Conservation (phyloP, 2,113 vertebrate genomes). For the Daphoenositta chrysoptera region DNA sequence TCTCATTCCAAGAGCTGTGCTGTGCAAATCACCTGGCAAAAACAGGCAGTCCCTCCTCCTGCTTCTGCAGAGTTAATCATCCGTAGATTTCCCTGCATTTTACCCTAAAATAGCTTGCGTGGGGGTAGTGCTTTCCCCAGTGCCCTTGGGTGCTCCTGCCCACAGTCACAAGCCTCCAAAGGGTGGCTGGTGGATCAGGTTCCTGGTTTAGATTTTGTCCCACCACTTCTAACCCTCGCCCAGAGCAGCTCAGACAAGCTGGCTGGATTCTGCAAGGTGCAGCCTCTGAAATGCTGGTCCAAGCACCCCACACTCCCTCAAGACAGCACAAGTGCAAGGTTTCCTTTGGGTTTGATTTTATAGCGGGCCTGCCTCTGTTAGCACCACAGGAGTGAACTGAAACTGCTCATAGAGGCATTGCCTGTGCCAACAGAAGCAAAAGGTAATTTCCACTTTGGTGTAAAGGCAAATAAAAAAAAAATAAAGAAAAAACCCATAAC, state of each 20-base stretch:
- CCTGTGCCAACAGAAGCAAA: not conserved
- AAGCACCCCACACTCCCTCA: not conserved
- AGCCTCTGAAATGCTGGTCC: not conserved
- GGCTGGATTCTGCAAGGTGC: not conserved
- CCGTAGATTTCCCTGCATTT: not conserved
- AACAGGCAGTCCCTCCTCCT: not conserved
- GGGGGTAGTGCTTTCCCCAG: not conserved
- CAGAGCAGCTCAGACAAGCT: not conserved
- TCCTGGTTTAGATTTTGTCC: not conserved
- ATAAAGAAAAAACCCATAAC: accelerated
- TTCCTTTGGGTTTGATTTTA: not conserved
- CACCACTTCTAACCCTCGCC: not conserved
- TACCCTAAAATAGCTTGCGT: not conserved
- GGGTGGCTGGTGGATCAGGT: not conserved
- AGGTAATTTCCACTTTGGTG: not conserved
- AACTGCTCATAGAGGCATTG: not conserved
- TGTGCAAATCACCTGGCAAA: not conserved
- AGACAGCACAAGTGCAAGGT: not conserved
- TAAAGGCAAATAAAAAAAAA: not conserved
- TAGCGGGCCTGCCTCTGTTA: not conserved
- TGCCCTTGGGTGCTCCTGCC: not conserved
- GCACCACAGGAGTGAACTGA: not conserved
- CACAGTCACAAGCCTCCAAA: accelerated
- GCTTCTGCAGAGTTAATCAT: not conserved
- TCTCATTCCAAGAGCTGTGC: not conserved